phyloP scores from a whole-genome alignment of 2,888 invertebrate genomes.

The Tetheella fluctuosa region DNA sequence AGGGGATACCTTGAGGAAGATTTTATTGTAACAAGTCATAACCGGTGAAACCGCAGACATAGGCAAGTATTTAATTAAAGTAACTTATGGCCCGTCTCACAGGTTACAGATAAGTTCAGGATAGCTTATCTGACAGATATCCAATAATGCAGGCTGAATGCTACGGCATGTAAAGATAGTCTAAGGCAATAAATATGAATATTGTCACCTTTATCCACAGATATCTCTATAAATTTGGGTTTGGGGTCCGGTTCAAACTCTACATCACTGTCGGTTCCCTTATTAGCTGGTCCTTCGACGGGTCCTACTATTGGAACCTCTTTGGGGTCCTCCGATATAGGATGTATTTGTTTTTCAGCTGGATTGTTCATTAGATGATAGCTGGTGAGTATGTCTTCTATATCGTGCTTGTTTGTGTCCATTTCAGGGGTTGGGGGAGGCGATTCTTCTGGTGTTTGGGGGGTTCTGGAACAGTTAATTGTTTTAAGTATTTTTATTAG shows the following conservation, averaged over 20 bases:
- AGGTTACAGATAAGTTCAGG: too few species aligned
- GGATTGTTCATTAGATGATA: conserved; percentile 67
- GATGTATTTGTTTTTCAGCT: conserved; percentile 28
- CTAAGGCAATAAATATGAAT: too few species aligned
- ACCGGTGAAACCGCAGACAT: too few species aligned
- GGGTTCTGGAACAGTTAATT: too few species aligned
- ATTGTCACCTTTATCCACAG: conserved; percentile 51
- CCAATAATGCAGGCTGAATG: too few species aligned
- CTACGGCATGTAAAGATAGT: too few species aligned
- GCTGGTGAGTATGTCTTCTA: conserved; percentile 69
- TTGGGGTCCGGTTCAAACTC: not conserved
- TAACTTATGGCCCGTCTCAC: too few species aligned
- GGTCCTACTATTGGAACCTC: not conserved
- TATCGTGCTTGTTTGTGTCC: conserved; percentile 50
- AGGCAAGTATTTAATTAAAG: too few species aligned
- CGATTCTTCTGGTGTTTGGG: conserved; percentile 13
- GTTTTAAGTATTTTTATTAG: not conserved
- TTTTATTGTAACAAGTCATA: too few species aligned
- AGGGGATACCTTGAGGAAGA: too few species aligned
- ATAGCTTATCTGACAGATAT: too few species aligned
- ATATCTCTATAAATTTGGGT: conserved; percentile 64
- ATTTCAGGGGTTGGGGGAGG: conserved; percentile 18
- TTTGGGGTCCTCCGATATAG: conserved; percentile 21
- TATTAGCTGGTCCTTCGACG: conserved; percentile 12
- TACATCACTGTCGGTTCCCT: conserved; percentile 17